Conservation (phyloP, 2,797 vertebrate species). For the Coluber constrictor region DNA sequence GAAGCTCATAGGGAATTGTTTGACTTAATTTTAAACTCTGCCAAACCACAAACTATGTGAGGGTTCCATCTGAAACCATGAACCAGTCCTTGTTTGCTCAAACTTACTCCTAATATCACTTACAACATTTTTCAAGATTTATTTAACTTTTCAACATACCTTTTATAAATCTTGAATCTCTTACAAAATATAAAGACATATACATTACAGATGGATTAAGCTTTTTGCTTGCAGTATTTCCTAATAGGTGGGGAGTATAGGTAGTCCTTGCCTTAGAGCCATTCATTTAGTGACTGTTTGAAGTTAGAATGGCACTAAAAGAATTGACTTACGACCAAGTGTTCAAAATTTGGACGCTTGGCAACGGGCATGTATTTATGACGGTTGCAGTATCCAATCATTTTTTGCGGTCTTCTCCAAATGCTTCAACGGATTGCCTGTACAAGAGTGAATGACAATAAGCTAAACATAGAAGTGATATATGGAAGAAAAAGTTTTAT, state of each 20-base stretch:
- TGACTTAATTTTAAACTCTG: slow-evolving; percentile 30
- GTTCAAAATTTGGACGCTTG: background rate
- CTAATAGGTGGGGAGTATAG: slow-evolving; percentile 11
- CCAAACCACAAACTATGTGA: slow-evolving; percentile 39
- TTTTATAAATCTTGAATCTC: slow-evolving; percentile 52
- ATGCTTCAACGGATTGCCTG: background rate
- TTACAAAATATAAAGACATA: slow-evolving; percentile 59
- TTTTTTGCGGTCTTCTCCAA: background rate
- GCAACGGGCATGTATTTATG: background rate
- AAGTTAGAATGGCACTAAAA: background rate
- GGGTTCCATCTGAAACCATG: slow-evolving; percentile 35
- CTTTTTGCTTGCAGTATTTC: slow-evolving; percentile 56
- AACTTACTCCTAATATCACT: slow-evolving; percentile 43
- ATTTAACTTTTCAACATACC: slow-evolving; percentile 45
- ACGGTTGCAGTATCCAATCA: background rate
- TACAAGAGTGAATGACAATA: background rate
- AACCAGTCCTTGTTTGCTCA: slow-evolving; percentile 51
- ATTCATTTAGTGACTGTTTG: background rate
- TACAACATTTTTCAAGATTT: slow-evolving; percentile 52
- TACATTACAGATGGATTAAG: slow-evolving; percentile 49
- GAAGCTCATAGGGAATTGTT: background rate
- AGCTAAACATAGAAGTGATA: background rate
- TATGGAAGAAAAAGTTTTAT: background rate
- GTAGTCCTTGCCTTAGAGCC: background rate
- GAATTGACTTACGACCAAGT: background rate